phyloP scores from a whole-genome alignment of 2,888 invertebrate genomes.

The Gerris lacustris region DNA sequence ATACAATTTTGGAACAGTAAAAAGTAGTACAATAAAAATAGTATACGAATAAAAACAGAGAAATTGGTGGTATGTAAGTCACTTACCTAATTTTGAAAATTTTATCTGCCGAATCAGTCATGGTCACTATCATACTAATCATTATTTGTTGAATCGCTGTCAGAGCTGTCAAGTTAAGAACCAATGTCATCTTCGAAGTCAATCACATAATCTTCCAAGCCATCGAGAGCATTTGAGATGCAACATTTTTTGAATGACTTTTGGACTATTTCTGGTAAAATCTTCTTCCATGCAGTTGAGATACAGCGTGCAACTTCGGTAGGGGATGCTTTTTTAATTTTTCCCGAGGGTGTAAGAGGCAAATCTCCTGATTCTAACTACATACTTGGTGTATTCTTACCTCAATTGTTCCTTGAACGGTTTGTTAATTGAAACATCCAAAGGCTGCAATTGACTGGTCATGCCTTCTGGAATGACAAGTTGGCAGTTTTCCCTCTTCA shows the following conservation, averaged over 20 bases:
- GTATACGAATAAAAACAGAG: too few relatives aligned
- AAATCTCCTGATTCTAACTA: background rate
- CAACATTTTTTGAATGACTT: background rate
- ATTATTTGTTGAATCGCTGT: background rate
- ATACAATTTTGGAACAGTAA: too few relatives aligned
- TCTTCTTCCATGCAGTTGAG: background rate
- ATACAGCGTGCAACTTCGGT: background rate
- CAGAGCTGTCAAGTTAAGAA: background rate
- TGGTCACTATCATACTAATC: background rate
- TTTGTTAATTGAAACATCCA: background rate
- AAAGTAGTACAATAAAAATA: background rate
- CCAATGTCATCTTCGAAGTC: too few relatives aligned
- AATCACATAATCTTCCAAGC: background rate
- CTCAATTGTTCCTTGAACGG: background rate
- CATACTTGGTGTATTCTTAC: background rate
- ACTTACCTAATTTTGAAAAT: too few relatives aligned
- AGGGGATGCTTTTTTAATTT: background rate
- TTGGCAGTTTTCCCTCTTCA: background rate
- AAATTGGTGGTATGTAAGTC: too few relatives aligned
- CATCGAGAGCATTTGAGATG: slow-evolving; percentile 2
- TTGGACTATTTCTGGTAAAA: background rate
- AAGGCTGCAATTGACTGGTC: background rate
- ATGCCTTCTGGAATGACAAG: background rate
- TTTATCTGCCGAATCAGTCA: too few relatives aligned
- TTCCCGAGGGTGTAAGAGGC: background rate